These are phyloP conservation scores for Hemicentrotus pulcherrimus DNA, from an alignment of 35 echinoderm and acorn worm species.

Conservation along the genomic window DNA sequence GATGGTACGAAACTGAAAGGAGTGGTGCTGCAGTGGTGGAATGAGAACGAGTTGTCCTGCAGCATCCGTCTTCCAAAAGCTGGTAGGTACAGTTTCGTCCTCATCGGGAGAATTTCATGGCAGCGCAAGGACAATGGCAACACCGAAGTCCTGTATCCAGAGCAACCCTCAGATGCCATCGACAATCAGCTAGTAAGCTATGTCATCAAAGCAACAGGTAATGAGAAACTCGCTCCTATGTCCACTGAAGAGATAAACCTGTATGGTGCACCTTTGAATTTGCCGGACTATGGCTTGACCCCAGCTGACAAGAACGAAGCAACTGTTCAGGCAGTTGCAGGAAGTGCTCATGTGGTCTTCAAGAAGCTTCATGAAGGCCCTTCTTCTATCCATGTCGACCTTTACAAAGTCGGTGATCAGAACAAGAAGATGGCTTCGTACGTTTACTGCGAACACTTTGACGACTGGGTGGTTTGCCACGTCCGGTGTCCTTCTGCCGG, in stretches of 20 bases:
- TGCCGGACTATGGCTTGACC: not conserved
- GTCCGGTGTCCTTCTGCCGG: not conserved
- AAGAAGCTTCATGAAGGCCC: not conserved
- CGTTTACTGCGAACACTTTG: constrained; percentile 22
- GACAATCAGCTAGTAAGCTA: not conserved
- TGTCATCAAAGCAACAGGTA: constrained; percentile 19
- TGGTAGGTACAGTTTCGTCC: not conserved
- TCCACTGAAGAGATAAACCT: not conserved
- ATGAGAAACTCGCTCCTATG: not conserved
- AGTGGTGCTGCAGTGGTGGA: constrained; percentile 24
- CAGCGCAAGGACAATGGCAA: not conserved
- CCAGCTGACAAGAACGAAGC: not conserved
- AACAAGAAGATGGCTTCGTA: not conserved
- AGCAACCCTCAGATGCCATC: not conserved
- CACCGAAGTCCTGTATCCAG: constrained; percentile 25
- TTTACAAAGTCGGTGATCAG: constrained; percentile 3
- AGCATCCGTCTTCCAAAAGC: not conserved
- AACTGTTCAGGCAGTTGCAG: not conserved
- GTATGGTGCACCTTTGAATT: constrained; percentile 17
- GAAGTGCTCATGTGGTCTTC: constrained; percentile 18
- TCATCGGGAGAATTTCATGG: not conserved
- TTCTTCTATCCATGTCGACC: not conserved
- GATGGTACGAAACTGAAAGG: not conserved
- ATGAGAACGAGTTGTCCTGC: not conserved
- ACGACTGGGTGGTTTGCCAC: constrained; percentile 27